A percentile compares a stretch with the other conserved stretches of the same genome.
Evolutionary conservation across 2,888 invertebrate species (phyloP).

Genomic region (Anarsia innoxiella): DNA sequence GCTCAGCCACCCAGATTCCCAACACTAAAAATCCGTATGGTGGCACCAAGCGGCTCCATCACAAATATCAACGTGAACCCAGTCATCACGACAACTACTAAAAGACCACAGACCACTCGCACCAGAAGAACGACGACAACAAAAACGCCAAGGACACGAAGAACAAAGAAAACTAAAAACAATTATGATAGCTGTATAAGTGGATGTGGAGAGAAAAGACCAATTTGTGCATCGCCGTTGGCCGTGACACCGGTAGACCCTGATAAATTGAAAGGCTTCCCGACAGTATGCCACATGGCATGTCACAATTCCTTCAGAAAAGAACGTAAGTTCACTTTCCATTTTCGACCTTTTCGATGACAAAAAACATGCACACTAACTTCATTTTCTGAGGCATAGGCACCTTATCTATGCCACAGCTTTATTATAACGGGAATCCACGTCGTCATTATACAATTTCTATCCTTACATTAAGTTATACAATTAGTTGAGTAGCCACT

Average conservation of each 20-base stretch:
- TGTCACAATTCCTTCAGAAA: slow-evolving; percentile 62
- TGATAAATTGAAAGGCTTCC: slow-evolving; percentile 56
- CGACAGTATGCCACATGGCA: slow-evolving; percentile 64
- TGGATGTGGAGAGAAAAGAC: slow-evolving; percentile 46
- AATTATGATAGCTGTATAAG: slow-evolving; percentile 50
- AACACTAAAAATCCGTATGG: slow-evolving; percentile 45
- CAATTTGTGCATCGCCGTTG: slow-evolving; percentile 53
- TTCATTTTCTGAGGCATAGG: too few relatives aligned
- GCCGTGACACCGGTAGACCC: slow-evolving; percentile 43
- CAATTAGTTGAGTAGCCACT: too few relatives aligned
- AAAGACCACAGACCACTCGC: slow-evolving; percentile 16
- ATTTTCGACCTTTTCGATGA: too few relatives aligned
- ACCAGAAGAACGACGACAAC: slow-evolving; percentile 33
- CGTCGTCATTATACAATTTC: too few relatives aligned
- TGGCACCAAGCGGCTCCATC: slow-evolving; percentile 47
- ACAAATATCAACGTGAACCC: slow-evolving; percentile 51
- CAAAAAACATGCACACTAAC: too few relatives aligned
- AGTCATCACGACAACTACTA: slow-evolving; percentile 15
- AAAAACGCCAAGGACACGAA: slow-evolving; percentile 28
- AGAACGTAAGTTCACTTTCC: slow-evolving; percentile 31
- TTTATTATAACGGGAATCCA: too few relatives aligned
- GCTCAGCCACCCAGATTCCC: slow-evolving; percentile 10
- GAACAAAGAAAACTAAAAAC: slow-evolving; percentile 41
- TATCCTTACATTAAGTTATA: too few relatives aligned
- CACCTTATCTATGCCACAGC: too few relatives aligned